Base-by-base conservation (phyloP, 2,797 vertebrate genomes). In the Lycodopsis pacificus region DNA sequence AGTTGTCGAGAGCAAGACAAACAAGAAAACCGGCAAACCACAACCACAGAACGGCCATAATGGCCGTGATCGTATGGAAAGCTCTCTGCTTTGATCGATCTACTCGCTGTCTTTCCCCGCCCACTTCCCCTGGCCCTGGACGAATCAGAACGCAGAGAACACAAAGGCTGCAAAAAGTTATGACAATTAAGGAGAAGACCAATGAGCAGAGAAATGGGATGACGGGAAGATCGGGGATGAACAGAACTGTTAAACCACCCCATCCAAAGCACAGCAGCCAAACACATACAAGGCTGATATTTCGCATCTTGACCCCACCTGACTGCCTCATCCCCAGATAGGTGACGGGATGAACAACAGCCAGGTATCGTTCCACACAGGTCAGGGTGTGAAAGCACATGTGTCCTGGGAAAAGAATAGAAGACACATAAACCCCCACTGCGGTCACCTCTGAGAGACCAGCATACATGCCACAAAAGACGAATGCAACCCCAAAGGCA, bases 281-380 rank as follows among this genome's bases (percentile, higher is more conserved):
- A 25, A 4, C 68, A n/a, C 61, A 68, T 0, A 0, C 7, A 0
- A 70, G 30, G 71, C 0, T 2, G 36, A 80, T 0, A 1, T 80
- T 86, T 46, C 65, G 72, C 32, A 90, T 70, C 49, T 5, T 25
- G 42, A 73, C 25, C 0, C 76, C 82, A 0, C 49, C 19, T 0
- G 38, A 13, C 8, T 30, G 58, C 17, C 20, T 82, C 13, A 86
- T 38, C 11, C 42, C 5, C 56, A 72, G 15, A 57, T 86, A 90
- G 63, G 10, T 20, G 63, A 90, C 6, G 0, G 86, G 88, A 5
- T 86, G 81, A 46, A 87, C 54, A 0, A 86, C 86, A 17, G 88
- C 86, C 58, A 89, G 14, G 2, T 88, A 86, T 7, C 76, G 61
- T 1, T 90, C 86, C 9, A 77, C 32, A 44, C 84, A 84, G 4